Conservation (phyloP, 2,113 vertebrate species). For the Tursiops truncatus region DNA sequence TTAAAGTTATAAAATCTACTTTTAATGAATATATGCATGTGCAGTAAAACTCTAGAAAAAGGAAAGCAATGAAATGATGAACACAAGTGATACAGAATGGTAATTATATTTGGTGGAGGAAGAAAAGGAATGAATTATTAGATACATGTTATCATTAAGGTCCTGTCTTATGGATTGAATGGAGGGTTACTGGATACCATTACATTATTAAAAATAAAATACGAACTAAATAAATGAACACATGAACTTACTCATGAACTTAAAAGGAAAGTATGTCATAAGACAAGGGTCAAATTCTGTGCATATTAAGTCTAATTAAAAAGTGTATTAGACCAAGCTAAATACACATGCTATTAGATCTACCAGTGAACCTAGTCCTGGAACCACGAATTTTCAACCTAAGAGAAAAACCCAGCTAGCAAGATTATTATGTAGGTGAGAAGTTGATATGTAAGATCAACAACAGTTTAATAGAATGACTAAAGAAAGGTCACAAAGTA, state of each 20-base stretch:
- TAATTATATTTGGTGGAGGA: neutral
- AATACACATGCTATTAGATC: neutral
- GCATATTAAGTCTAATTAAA: neutral
- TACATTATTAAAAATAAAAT: constrained; percentile 15
- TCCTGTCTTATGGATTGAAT: neutral
- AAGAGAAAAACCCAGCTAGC: neutral
- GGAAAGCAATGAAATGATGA: neutral
- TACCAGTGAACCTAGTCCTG: neutral
- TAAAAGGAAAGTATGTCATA: neutral
- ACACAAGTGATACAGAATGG: neutral
- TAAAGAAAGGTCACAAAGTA: constrained; percentile 16
- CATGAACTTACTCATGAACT: neutral
- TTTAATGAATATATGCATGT: neutral
- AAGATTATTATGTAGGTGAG: neutral
- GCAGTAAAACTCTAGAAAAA: neutral
- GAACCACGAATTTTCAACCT: neutral
- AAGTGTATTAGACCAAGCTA: neutral
- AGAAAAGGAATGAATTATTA: neutral
- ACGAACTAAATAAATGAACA: neutral
- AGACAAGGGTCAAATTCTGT: neutral
- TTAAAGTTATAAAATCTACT: neutral
- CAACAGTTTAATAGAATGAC: neutral
- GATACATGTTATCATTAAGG: neutral
- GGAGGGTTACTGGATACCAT: neutral
- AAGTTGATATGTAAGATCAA: neutral